These are phyloP conservation scores for Meriones unguiculatus DNA, from an alignment of 2,113 vertebrate genomes.

Conservation along the genomic window DNA sequence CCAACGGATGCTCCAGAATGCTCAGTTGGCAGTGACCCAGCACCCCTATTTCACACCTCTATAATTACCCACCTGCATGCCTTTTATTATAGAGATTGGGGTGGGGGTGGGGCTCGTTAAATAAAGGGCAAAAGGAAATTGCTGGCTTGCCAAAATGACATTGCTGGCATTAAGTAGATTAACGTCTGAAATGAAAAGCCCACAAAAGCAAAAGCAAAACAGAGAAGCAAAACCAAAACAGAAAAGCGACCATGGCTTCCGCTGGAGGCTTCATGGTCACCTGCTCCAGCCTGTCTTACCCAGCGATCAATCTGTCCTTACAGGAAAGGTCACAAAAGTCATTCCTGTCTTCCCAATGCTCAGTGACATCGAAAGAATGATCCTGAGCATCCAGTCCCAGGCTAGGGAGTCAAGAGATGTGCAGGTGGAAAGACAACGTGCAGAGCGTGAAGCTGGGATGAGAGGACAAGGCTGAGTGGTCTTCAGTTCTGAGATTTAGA, in stretches of 20 bases:
- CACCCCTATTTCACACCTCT: conserved; percentile 86
- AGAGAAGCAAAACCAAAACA: conserved; percentile 79
- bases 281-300: conserved; percentile 63
- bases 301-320: background rate
- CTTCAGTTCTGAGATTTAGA: background rate
- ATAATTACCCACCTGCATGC: conserved; percentile 89
- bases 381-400: background rate
- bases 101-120: conserved; percentile 82
- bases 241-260: conserved; percentile 70
- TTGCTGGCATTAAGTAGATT: conserved; percentile 85
- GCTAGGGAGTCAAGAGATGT: background rate
- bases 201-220: conserved; percentile 76
- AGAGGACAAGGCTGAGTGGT: background rate
- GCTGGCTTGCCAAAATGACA: conserved; percentile 86
- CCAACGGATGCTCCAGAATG: conserved; percentile 64
- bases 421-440: too few species aligned
- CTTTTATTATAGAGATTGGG: conserved; percentile 87
- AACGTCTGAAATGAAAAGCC: conserved; percentile 84
- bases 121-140: conserved; percentile 88
- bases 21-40: conserved; percentile 84
- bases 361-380: background rate
- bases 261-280: conserved; percentile 41
- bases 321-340: background rate
- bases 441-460: background rate
- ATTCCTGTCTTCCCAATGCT: background rate